Base-by-base conservation (phyloP, 1,140 invertebrate genomes). In the Augochlora pura region DNA sequence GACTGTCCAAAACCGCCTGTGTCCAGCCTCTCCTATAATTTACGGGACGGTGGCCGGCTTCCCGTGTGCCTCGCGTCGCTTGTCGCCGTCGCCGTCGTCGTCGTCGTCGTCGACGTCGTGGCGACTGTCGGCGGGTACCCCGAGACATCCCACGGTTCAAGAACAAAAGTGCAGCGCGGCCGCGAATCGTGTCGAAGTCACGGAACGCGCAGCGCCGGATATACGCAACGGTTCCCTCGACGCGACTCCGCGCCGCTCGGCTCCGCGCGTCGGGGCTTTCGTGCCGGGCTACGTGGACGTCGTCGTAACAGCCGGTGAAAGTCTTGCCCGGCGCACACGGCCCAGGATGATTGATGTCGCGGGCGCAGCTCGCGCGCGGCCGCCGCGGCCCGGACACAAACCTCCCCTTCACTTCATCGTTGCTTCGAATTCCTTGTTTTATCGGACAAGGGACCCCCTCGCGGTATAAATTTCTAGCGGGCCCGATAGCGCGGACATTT, bases 311-410 rank as follows among this genome's bases (percentile, higher is more conserved):
- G 70, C 67, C 70, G 80, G 86, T 86, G 83, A 84, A 87, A 87
- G 85, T 88, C 78, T 71, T 64, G 78, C 70, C 63, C 59, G 60
- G 69, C 67, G 59, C 66, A 12, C 42, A 42, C 42, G 12, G 62
- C 59, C 80, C 85, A 77, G 80, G 84, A 86, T 86, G 85, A 86
- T 86, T 86, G 84, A 86, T 86, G 83, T 83, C 84, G 77, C 77
- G 60, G 74, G 78, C 67, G 75, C 63, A 81, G 77, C 75, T 60
- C 57, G 83, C 65, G 76, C 46, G 83, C 65, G 76, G 39, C 73
- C 66, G 46, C 74, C 42, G 32, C 32, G 32, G 32, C 32, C 46
- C 75, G 64, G n/a, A n/a, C n/a, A 76, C 83, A 86, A 85, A 82
- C 83, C 84, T 86, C 84, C 84, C 84, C 83, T 86, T 86, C 84